Evolutionary conservation across 35 echinoderm and acorn worm genomes (phyloP).

Genomic region (Apostichopus parvimensis): DNA sequence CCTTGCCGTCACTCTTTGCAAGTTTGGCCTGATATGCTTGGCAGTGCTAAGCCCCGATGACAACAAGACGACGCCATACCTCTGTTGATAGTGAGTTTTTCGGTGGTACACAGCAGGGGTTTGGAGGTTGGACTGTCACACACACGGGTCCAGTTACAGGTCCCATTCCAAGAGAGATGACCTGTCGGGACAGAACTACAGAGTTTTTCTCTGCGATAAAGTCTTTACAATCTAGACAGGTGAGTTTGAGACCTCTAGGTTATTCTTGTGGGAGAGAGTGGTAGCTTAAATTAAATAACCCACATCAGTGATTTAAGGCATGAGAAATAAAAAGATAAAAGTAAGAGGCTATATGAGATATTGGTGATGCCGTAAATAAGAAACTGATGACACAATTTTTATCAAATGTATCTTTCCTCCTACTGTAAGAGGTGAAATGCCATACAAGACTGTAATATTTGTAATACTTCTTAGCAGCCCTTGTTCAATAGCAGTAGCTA

Average conservation of each 20-base stretch:
- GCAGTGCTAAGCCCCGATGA: slow-evolving; percentile 42
- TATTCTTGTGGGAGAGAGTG: too few species aligned
- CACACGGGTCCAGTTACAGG: slow-evolving; percentile 35
- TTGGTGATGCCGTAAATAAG: too few species aligned
- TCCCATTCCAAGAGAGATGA: slow-evolving; percentile 71
- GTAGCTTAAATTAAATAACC: too few species aligned
- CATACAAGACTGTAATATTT: too few species aligned
- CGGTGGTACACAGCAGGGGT: slow-evolving; percentile 8
- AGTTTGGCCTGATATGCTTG: slow-evolving; percentile 29
- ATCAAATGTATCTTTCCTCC: too few species aligned
- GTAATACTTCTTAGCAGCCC: too few species aligned
- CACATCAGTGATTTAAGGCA: too few species aligned
- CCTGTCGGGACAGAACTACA: slow-evolving; percentile 87
- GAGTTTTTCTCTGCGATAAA: slow-evolving; percentile 96
- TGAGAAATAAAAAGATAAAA: too few species aligned
- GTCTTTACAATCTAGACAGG: slow-evolving; percentile 95
- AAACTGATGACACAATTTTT: too few species aligned
- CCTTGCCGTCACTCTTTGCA: not conserved
- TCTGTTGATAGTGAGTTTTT: slow-evolving; percentile 28
- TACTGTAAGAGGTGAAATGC: too few species aligned
- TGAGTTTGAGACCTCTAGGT: not conserved
- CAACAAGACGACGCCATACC: slow-evolving; percentile 57
- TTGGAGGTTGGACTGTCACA: slow-evolving; percentile 46
- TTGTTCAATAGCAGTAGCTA: too few species aligned
- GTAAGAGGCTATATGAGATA: too few species aligned